Percentiles rank a stretch among this genome's conserved stretches.
These are phyloP conservation scores for Parnassius apollo DNA, from an alignment of 2,888 invertebrate genomes.

Conservation along the genomic window DNA sequence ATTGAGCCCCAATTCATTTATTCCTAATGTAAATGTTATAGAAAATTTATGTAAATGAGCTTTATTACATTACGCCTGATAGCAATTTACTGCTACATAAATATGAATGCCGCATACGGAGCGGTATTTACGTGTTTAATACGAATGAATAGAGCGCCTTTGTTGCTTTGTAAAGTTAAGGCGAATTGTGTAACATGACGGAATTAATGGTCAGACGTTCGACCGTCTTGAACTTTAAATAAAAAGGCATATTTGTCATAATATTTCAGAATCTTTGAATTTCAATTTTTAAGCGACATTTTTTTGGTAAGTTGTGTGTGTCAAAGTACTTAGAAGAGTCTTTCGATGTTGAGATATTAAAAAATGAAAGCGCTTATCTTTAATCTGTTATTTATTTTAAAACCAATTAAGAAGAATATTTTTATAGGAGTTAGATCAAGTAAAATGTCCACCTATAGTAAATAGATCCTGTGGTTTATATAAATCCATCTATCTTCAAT, in stretches of 20 bases:
- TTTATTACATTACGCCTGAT: conserved; percentile 73
- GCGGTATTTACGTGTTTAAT: conserved; percentile 40
- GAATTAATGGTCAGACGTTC: conserved; percentile 21
- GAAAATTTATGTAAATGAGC: conserved; percentile 76
- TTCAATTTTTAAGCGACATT: conserved; percentile 17
- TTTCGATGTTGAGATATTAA: not conserved
- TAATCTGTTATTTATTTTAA: too few species aligned
- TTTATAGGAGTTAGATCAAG: too few species aligned
- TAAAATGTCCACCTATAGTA: too few species aligned
- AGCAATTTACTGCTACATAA: conserved; percentile 69
- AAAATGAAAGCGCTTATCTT: not conserved
- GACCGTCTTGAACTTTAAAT: conserved; percentile 27
- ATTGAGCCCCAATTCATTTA: conserved; percentile 65
- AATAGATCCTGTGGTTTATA: too few species aligned
- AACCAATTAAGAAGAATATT: too few species aligned
- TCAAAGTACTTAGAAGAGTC: conserved; percentile 1
- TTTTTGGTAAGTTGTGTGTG: conserved; percentile 9
- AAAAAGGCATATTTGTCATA: conserved; percentile 33
- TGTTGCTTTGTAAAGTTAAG: conserved; percentile 42
- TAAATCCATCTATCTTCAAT: too few species aligned
- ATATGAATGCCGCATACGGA: conserved; percentile 63
- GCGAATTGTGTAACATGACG: conserved; percentile 39
- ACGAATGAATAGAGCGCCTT: conserved; percentile 40
- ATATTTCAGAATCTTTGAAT: conserved; percentile 30
- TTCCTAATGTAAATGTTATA: conserved; percentile 77